These are phyloP conservation scores for Gonioctena quinquepunctata DNA, from an alignment of 1,140 invertebrate species.

Conservation along the genomic window DNA sequence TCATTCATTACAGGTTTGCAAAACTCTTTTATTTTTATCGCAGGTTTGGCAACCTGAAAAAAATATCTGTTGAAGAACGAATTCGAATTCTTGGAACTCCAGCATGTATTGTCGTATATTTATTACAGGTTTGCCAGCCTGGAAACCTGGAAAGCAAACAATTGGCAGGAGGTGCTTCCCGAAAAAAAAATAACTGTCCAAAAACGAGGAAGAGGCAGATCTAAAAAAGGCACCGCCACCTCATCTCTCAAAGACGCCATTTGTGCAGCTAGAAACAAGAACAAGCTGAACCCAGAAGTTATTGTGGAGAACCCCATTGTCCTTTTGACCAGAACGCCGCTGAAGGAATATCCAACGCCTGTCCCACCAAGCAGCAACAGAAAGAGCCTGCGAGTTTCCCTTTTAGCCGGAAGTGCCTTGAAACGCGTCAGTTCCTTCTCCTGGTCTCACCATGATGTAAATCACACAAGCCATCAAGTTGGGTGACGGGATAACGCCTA, in stretches of 20 bases:
- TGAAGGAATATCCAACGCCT: background rate
- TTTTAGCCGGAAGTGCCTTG: slow-evolving; percentile 1
- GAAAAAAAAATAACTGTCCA: slow-evolving; percentile 21
- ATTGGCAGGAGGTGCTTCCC: slow-evolving; percentile 60
- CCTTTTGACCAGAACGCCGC: background rate
- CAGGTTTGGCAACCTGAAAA: too few relatives aligned
- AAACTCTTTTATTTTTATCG: too few relatives aligned
- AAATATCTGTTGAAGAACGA: too few relatives aligned
- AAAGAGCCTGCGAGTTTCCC: slow-evolving; percentile 19
- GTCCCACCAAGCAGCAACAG: background rate
- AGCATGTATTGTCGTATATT: too few relatives aligned
- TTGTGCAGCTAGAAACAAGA: slow-evolving; percentile 32
- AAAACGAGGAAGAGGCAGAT: slow-evolving; percentile 15
- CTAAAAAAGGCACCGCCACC: slow-evolving; percentile 21
- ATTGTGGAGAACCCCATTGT: background rate
- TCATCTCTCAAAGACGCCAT: slow-evolving; percentile 33
- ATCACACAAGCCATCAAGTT: slow-evolving; percentile 33
- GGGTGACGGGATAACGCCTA: slow-evolving; percentile 32
- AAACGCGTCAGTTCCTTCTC: slow-evolving; percentile 23
- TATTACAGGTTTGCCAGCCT: slow-evolving; percentile 63
- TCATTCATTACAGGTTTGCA: too few relatives aligned
- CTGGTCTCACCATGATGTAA: slow-evolving; percentile 41
- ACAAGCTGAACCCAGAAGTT: slow-evolving; percentile 8
- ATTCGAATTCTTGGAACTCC: too few relatives aligned
- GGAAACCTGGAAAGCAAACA: slow-evolving; percentile 55